Base-by-base conservation (phyloP, 2,797 vertebrate species). In the Hyperoplus immaculatus region DNA sequence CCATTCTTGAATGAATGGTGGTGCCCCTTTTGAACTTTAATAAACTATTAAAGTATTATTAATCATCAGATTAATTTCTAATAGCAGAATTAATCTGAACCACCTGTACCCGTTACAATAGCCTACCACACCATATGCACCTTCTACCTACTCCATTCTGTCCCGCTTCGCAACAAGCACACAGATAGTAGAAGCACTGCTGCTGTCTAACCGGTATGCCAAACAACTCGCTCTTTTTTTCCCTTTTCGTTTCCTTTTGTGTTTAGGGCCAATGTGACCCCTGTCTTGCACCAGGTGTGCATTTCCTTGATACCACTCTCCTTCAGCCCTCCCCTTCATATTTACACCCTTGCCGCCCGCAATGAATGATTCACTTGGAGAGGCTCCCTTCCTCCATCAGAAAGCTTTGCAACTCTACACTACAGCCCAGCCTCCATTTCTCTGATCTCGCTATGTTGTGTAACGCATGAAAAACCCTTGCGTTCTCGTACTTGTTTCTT, bases 381-480 rank as follows among this genome's bases (percentile, higher is more conserved):
- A 92, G 85, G 88, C 91, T 92, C 91, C 91, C 90, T 90, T 90
- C 93, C 93, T 91, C 90, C 93, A 89, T 90, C 91, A 86, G 90
- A 93, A 90, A 93, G 93, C 94, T 93, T 93, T 91, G 91, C 90
- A 92, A 89, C 89, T 70, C 81, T 90, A 83, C 93, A 81, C 89
- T 82, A 80, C 85, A 90, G 93, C 94, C 90, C 89, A 85, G 91
- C 93, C 93, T 92, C 90, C 81, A 78, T 89, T 87, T 87, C 93
- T 96, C 94, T 95, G 94, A 96, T 96, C 95, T 95, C 90, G 61
- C 92, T 85, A 78, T 94, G 93, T 96, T 96, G 95, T 96, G 94
- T 95, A 96, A 96, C 94, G 92, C 92, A 93, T 94, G 92, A 94
- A 94, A 95, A 95, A 93, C 89, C 91, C 91, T 93, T 90, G 91